Percentiles rank a stretch among this genome's conserved stretches.
These are phyloP conservation scores for Mandrillus leucophaeus DNA, from an alignment of 2,113 vertebrate genomes.

Conservation along the genomic window DNA sequence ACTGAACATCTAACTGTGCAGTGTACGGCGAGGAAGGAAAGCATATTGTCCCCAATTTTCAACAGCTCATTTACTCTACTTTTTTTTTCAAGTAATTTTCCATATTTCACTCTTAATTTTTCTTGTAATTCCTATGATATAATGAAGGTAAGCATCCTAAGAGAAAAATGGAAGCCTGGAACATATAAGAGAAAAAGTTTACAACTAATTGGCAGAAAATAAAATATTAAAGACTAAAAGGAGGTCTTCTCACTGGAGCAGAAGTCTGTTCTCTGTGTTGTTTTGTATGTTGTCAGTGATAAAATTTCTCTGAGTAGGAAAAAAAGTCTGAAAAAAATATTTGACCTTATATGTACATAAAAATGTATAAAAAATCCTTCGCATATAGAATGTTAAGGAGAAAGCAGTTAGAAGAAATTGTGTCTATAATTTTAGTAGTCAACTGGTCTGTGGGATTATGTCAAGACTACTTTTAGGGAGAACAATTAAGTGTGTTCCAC, in stretches of 20 bases:
- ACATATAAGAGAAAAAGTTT: not conserved
- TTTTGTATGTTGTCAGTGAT: not conserved
- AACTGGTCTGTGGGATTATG: not conserved
- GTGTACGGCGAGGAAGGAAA: not conserved
- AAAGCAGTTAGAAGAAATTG: not conserved
- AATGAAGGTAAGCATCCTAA: not conserved
- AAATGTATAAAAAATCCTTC: not conserved
- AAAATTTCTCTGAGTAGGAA: not conserved
- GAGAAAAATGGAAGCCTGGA: not conserved
- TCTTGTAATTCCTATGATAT: not conserved
- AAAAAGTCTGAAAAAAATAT: conserved; percentile 24
- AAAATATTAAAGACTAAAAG: not conserved
- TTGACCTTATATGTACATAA: not conserved
- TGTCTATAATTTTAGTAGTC: not conserved
- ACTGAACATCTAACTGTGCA: not conserved
- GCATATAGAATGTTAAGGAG: not conserved
- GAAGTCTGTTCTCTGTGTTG: not conserved
- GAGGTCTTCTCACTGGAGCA: not conserved
- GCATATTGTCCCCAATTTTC: fast-evolving
- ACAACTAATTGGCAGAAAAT: not conserved
- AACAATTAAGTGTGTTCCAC: not conserved
- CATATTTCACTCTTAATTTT: not conserved
- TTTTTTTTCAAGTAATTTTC: not conserved
- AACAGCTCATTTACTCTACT: not conserved
- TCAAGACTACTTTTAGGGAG: not conserved